These are phyloP conservation scores for Taphrorychus bicolor DNA, from an alignment of 2,888 invertebrate species.

Conservation along the genomic window DNA sequence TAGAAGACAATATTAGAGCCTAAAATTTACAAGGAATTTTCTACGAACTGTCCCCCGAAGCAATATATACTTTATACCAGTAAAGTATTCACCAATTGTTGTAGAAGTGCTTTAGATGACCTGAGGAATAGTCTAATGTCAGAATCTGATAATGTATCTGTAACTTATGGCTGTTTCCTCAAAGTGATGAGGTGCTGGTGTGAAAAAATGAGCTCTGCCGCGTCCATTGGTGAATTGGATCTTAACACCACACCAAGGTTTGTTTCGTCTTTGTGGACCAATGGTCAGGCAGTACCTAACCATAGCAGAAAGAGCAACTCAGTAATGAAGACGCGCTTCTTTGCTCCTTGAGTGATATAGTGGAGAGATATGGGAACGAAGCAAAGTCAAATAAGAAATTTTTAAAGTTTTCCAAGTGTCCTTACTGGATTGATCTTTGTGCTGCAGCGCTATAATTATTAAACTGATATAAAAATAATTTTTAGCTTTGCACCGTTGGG, in stretches of 20 bases:
- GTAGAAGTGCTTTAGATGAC: conserved; percentile 49
- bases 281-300: too few species aligned
- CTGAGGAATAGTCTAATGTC: conserved; percentile 49
- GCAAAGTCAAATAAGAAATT: too few species aligned
- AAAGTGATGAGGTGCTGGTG: conserved; percentile 51
- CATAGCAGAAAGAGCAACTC: too few species aligned
- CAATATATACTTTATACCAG: conserved; percentile 24
- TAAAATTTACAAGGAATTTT: background rate
- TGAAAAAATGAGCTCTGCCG: conserved; percentile 41
- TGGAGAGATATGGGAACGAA: too few species aligned
- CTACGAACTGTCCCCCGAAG: background rate
- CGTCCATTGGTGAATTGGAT: background rate
- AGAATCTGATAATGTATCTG: conserved; percentile 42
- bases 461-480: too few species aligned
- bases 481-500: too few species aligned
- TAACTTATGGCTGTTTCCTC: conserved; percentile 47
- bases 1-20: too few species aligned
- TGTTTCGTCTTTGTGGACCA: background rate
- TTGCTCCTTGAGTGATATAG: too few species aligned
- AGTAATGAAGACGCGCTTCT: too few species aligned
- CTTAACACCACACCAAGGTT: background rate
- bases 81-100: too few species aligned
- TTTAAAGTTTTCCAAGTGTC: background rate
- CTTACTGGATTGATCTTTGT: background rate
- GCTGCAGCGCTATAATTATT: background rate